Evolutionary conservation across 2,113 vertebrate species (phyloP).

Genomic region (Albula glossodonta): DNA sequence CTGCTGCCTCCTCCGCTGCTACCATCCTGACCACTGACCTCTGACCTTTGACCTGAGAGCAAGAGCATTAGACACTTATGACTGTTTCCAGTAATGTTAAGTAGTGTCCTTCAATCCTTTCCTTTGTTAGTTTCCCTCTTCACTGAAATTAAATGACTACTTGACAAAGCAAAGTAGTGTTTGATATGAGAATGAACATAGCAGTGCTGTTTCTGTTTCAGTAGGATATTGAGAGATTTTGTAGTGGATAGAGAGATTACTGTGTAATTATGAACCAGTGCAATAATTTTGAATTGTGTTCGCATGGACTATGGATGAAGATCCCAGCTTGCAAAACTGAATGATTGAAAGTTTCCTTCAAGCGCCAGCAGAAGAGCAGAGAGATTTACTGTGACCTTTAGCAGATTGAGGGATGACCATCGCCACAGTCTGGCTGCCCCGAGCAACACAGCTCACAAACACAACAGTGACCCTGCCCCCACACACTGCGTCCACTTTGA

Average conservation of each 20-base stretch:
- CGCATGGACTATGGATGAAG: neutral
- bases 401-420: neutral
- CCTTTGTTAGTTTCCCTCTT: no score
- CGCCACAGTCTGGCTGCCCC: neutral
- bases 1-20: constrained; percentile 65
- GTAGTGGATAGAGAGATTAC: neutral
- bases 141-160: no score
- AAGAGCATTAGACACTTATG: constrained; percentile 13
- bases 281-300: neutral
- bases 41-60: constrained; percentile 58
- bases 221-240: neutral
- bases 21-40: constrained; percentile 77
- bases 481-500: neutral
- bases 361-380: neutral
- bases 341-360: neutral
- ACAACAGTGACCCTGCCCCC: neutral
- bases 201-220: no score
- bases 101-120: no score
- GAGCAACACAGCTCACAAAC: neutral
- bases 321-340: neutral
- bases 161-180: no score
- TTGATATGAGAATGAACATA: no score
- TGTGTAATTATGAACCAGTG: neutral
- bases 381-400: neutral
- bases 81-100: neutral